These are phyloP conservation scores for Botrylloides violaceus DNA, from an alignment of 23 tunicate genomes.

Conservation along the genomic window DNA sequence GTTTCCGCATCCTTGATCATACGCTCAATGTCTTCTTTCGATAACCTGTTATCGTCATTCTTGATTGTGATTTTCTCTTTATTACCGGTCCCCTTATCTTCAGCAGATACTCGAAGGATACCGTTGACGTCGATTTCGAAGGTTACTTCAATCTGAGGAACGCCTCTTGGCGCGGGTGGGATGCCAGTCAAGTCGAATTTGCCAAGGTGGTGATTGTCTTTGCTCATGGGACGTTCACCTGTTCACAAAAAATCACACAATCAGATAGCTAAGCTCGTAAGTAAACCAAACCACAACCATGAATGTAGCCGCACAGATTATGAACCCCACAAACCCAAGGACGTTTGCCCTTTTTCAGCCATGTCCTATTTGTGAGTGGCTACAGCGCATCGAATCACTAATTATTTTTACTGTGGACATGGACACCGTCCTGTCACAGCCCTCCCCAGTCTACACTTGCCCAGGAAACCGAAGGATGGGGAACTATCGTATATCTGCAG, in stretches of 20 bases:
- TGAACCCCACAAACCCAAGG: too few relatives aligned
- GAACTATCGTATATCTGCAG: too few relatives aligned
- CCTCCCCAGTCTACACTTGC: too few relatives aligned
- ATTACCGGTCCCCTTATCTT: conserved; percentile 98
- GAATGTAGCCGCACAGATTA: too few relatives aligned
- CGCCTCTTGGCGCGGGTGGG: conserved; percentile 96
- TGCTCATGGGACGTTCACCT: conserved; percentile 98
- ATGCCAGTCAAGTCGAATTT: conserved; percentile 97
- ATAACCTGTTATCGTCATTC: conserved; percentile 82
- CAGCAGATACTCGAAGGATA: conserved; percentile 90
- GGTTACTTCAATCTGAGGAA: conserved; percentile 95
- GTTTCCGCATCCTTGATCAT: conserved; percentile 97
- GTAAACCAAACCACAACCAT: too few relatives aligned
- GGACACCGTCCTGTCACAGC: too few relatives aligned
- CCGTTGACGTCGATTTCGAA: conserved; percentile 99
- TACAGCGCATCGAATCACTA: too few relatives aligned
- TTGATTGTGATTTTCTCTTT: conserved; percentile 92
- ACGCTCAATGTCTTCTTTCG: conserved; percentile 91
- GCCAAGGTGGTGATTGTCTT: conserved; percentile 96
- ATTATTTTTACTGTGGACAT: too few relatives aligned
- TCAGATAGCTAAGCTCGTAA: too few relatives aligned
- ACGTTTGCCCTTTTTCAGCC: too few relatives aligned
- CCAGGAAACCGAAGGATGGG: too few relatives aligned
- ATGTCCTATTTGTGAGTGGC: too few relatives aligned
- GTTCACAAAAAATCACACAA: not conserved